phyloP scores from a whole-genome alignment of 2,797 vertebrate genomes.

The Amblyraja radiata region DNA sequence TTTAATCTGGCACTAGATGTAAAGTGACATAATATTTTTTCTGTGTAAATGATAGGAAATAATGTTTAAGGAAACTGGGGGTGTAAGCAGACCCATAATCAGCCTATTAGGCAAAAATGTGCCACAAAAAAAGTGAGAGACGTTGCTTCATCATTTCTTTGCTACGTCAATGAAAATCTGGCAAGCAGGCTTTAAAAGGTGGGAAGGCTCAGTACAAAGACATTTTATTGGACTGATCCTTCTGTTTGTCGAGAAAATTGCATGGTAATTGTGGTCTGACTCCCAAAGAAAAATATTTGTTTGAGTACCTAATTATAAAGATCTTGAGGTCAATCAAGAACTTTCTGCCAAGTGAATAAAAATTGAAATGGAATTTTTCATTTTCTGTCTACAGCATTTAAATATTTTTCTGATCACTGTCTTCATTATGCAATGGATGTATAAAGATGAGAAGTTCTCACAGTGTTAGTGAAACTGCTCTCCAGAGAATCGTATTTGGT shows the following conservation, averaged over 20 bases:
- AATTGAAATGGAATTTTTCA: background rate
- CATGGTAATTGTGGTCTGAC: background rate
- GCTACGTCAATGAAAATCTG: background rate
- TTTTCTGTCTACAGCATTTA: background rate
- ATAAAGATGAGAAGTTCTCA: too few relatives aligned
- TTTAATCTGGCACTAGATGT: constrained; percentile 25
- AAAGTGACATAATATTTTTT: background rate
- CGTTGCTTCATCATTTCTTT: constrained; percentile 16
- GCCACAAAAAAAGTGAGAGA: background rate
- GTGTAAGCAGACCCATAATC: background rate
- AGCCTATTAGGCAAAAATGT: background rate
- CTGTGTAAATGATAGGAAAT: constrained; percentile 22
- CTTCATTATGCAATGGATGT: background rate
- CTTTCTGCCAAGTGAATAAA: background rate
- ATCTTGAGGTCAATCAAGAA: background rate
- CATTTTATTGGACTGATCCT: background rate
- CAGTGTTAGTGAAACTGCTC: too few relatives aligned
- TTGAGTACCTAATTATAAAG: background rate
- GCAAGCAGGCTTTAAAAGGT: background rate
- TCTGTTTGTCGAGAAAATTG: background rate
- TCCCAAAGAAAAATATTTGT: background rate
- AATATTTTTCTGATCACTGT: background rate
- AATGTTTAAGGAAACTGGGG: constrained; percentile 2
- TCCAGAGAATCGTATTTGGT: too few relatives aligned
- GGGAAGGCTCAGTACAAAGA: background rate